These are phyloP conservation scores for Carassius auratus DNA, from an alignment of 2,113 vertebrate species.

Conservation along the genomic window DNA sequence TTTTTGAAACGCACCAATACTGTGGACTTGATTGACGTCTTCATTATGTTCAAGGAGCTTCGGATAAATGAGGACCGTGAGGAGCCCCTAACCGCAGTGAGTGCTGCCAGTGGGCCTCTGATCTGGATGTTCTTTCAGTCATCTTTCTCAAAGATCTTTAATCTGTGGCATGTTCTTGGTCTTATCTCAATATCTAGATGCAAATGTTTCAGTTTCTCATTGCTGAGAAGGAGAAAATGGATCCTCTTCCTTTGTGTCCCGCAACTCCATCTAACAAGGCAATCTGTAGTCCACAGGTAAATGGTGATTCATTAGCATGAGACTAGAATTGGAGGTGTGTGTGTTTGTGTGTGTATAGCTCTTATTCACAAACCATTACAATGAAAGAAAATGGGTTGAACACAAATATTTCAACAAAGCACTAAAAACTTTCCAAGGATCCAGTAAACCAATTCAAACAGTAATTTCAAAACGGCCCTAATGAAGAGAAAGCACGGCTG, in stretches of 20 bases:
- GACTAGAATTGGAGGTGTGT: background rate
- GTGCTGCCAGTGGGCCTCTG: constrained; percentile 61
- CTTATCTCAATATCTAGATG: constrained; percentile 71
- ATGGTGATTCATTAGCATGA: background rate
- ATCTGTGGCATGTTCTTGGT: constrained; percentile 16
- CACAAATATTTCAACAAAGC: background rate
- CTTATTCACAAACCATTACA: background rate
- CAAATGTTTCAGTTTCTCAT: constrained; percentile 84
- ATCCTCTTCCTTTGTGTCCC: constrained; percentile 54
- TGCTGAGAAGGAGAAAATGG: constrained; percentile 62
- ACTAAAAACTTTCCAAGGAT: too few species aligned
- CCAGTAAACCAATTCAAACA: too few species aligned
- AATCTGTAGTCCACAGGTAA: constrained; percentile 68
- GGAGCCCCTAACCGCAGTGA: constrained; percentile 79
- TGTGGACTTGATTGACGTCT: constrained; percentile 88
- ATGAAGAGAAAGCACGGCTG: too few species aligned
- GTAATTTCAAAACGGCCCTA: too few species aligned
- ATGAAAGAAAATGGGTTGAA: background rate
- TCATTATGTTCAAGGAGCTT: constrained; percentile 75
- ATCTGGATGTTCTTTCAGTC: constrained; percentile 33
- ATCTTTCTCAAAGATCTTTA: constrained; percentile 1
- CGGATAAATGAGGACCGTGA: constrained; percentile 70
- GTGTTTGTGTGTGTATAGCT: background rate
- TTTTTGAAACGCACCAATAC: constrained; percentile 86
- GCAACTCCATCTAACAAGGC: constrained; percentile 67